A percentile compares a stretch with the other conserved stretches of the same genome.
Conservation (phyloP, 2,113 vertebrate species). For the Coracopsis vasa region DNA sequence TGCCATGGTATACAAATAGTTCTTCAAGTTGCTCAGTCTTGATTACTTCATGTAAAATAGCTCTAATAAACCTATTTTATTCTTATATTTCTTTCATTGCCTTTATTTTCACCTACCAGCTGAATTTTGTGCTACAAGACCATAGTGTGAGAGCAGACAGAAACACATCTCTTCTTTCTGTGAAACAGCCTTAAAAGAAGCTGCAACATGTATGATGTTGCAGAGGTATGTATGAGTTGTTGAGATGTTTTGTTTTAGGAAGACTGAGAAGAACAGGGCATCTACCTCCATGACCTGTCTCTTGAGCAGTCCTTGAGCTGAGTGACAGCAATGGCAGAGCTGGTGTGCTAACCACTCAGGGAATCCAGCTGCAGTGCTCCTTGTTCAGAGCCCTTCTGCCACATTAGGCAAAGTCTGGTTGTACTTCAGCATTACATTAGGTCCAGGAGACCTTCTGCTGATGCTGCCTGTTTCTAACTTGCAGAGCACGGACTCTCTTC, state of each 20-base stretch:
- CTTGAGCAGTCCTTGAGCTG: neutral
- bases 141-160: neutral
- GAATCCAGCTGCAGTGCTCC: neutral
- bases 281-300: neutral
- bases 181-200: neutral
- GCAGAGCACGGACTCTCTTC: neutral
- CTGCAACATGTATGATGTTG: neutral
- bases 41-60: conserved; percentile 58
- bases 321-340: neutral
- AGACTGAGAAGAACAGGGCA: neutral
- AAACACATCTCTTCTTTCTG: neutral
- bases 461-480: neutral
- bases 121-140: neutral
- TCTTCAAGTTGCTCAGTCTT: conserved; percentile 29
- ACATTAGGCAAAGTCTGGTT: neutral
- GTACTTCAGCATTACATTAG: neutral
- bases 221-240: neutral
- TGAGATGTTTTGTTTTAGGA: neutral
- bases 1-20: conserved; percentile 27
- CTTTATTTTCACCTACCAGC: neutral
- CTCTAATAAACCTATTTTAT: conserved; percentile 76
- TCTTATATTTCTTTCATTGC: conserved; percentile 57
- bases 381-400: neutral
- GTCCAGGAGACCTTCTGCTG: neutral
- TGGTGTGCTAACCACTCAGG: neutral